Percentiles rank a stretch among this genome's conserved stretches.
Conservation (phyloP, 2,888 invertebrate species). For the Drosophila sordidula region DNA sequence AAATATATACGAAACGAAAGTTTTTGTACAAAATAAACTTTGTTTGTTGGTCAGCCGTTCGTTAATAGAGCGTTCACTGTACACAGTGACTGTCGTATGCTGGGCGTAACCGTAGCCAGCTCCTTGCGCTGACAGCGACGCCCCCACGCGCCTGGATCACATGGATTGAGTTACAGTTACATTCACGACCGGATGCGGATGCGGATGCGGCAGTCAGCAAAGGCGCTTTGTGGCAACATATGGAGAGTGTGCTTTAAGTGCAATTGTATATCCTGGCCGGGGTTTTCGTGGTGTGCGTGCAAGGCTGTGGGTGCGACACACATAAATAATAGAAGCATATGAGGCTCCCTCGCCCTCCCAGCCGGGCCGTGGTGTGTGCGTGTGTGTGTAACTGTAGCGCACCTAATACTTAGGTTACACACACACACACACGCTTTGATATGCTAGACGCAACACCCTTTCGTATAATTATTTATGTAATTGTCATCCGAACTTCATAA, state of each 20-base stretch:
- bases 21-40: too few relatives aligned
- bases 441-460: conserved; percentile 63
- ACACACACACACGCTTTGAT: conserved; percentile 19
- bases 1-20: too few relatives aligned
- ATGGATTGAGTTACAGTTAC: conserved; percentile 74
- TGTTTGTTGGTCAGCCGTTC: too few relatives aligned
- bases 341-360: conserved; percentile 23
- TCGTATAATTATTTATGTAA: conserved; percentile 80
- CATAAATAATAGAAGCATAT: conserved; percentile 67
- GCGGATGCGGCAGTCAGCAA: conserved; percentile 44
- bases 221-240: conserved; percentile 67
- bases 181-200: conserved; percentile 54
- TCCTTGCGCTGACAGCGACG: conserved; percentile 24
- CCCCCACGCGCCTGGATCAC: conserved; percentile 25
- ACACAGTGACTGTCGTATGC: neutral
- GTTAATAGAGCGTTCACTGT: neutral
- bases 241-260: conserved; percentile 76
- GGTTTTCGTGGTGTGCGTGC: conserved; percentile 50
- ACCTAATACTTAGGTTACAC: conserved; percentile 52
- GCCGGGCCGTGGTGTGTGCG: neutral
- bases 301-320: conserved; percentile 49
- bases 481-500: conserved; percentile 79
- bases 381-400: conserved; percentile 4
- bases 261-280: conserved; percentile 73
- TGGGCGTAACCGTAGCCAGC: conserved; percentile 54